phyloP scores from a whole-genome alignment of 37 sponge, comb jelly and placozoan species.

The Cliona cf. orientalis region DNA sequence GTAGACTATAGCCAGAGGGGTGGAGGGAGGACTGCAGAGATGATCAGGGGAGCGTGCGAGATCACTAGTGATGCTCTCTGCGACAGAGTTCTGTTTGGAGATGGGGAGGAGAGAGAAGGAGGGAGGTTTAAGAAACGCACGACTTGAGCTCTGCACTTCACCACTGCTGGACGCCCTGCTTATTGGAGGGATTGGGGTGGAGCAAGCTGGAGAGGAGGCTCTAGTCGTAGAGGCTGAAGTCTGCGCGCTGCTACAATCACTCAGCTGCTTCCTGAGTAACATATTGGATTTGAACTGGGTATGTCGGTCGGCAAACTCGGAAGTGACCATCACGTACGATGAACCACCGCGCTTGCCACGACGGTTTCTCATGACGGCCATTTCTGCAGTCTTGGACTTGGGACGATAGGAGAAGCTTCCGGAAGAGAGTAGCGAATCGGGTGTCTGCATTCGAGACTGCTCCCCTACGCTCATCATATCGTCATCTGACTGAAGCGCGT shows the following conservation, averaged over 20 bases:
- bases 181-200: not conserved
- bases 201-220: constrained; percentile 13
- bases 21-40: constrained; percentile 33
- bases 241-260: constrained; percentile 11
- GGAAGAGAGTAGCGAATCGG: constrained; percentile 16
- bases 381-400: constrained; percentile 6
- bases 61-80: constrained; percentile 40
- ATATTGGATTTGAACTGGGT: constrained; percentile 59
- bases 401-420: constrained; percentile 1
- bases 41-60: constrained; percentile 39
- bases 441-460: constrained; percentile 29
- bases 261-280: constrained; percentile 25
- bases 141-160: not conserved
- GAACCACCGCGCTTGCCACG: constrained; percentile 66
- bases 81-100: constrained; percentile 36
- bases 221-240: constrained; percentile 20
- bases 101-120: not conserved
- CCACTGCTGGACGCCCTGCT: not conserved
- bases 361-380: constrained; percentile 20
- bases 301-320: constrained; percentile 62
- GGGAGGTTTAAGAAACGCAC: constrained; percentile 15
- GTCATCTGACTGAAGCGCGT: not conserved
- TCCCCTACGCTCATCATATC: not conserved
- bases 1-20: constrained; percentile 33
- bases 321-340: constrained; percentile 56